These are phyloP conservation scores for Athalia circularis DNA, from an alignment of 2,888 invertebrate species.

Conservation along the genomic window DNA sequence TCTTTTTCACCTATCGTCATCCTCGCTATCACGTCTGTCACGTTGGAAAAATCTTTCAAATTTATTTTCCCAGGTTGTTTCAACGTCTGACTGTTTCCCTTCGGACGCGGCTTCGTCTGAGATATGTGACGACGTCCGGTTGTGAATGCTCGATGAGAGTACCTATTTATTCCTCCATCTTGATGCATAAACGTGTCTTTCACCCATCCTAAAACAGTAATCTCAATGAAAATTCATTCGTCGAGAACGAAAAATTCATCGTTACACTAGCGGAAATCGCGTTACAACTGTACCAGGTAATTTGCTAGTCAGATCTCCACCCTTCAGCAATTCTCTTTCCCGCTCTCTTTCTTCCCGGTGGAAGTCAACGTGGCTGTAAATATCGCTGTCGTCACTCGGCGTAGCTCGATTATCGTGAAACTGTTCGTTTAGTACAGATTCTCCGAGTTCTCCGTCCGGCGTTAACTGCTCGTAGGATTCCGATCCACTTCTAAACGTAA, in stretches of 20 bases:
- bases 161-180: slow-evolving; percentile 78
- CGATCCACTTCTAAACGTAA: slow-evolving; percentile 75
- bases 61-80: slow-evolving; percentile 94
- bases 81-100: slow-evolving; percentile 82
- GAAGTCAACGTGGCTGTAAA: slow-evolving; percentile 80
- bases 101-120: slow-evolving; percentile 80
- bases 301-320: slow-evolving; percentile 69
- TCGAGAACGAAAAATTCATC: slow-evolving; percentile 53
- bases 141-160: slow-evolving; percentile 83
- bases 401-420: slow-evolving; percentile 71
- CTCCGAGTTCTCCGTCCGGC: slow-evolving; percentile 73
- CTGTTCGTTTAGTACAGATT: slow-evolving; percentile 69
- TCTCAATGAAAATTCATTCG: not conserved
- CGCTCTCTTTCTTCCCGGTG: slow-evolving; percentile 77
- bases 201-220: slow-evolving; percentile 74
- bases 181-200: slow-evolving; percentile 75
- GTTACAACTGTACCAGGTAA: slow-evolving; percentile 63
- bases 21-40: slow-evolving; percentile 88
- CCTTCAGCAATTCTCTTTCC: slow-evolving; percentile 60
- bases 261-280: not conserved
- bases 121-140: slow-evolving; percentile 81
- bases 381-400: slow-evolving; percentile 83
- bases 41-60: slow-evolving; percentile 91
- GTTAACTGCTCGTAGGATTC: slow-evolving; percentile 79
- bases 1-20: slow-evolving; percentile 77